A percentile compares a stretch with the other conserved stretches of the same genome.
Evolutionary conservation across 2,113 vertebrate genomes (phyloP).

Genomic region (Gnathonemus longibarbis): DNA sequence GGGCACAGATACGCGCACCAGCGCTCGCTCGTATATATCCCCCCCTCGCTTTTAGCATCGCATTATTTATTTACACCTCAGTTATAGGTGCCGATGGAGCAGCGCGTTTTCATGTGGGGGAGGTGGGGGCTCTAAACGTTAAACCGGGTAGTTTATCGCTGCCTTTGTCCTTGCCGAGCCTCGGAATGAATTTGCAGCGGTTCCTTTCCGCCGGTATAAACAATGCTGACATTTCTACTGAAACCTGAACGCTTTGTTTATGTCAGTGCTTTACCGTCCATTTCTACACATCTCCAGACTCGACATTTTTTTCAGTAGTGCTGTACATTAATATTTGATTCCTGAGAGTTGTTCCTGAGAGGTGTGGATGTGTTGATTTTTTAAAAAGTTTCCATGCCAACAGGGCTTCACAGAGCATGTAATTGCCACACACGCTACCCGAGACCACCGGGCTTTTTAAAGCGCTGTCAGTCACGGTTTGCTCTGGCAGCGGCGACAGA

Average conservation of each 20-base stretch:
- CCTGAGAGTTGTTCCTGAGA: neutral
- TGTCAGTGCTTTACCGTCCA: neutral
- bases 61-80: neutral
- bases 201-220: neutral
- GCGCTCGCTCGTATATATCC: neutral
- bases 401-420: neutral
- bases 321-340: constrained; percentile 16
- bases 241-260: neutral
- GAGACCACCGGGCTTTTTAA: constrained; percentile 7
- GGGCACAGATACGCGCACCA: neutral
- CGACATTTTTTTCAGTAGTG: constrained; percentile 7
- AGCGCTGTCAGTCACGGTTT: neutral
- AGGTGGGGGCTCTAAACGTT: neutral
- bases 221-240: constrained; percentile 3
- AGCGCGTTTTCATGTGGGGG: neutral
- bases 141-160: neutral
- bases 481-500: neutral
- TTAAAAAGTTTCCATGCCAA: neutral
- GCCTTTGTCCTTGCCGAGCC: neutral
- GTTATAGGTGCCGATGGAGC: constrained; percentile 15
- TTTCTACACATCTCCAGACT: neutral
- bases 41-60: neutral
- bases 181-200: neutral
- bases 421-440: neutral
- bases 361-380: constrained; percentile 10